Conservation (phyloP, 2,797 vertebrate genomes). For the Myioborus melanocephalus region DNA sequence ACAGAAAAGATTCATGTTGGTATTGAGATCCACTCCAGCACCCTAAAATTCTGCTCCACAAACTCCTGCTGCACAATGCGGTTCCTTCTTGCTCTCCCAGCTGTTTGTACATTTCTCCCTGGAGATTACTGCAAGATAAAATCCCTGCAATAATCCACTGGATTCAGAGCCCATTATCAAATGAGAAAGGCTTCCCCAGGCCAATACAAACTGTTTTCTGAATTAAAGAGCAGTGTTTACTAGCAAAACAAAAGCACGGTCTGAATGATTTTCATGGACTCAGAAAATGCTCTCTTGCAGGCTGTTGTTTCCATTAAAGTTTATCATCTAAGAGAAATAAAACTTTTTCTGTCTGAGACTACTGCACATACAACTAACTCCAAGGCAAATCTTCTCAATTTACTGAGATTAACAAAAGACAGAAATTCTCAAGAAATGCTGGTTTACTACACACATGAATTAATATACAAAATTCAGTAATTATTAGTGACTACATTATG, state of each 20-base stretch:
- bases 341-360: neutral
- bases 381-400: neutral
- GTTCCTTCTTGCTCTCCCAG: slow-evolving; percentile 70
- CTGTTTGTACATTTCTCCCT: slow-evolving; percentile 81
- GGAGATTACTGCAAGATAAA: slow-evolving; percentile 92
- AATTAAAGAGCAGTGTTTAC: slow-evolving; percentile 63
- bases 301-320: neutral
- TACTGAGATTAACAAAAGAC: neutral
- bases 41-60: slow-evolving; percentile 31
- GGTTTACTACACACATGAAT: neutral
- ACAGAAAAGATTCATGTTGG: slow-evolving; percentile 94
- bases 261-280: neutral
- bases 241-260: slow-evolving; percentile 31
- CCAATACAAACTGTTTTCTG: slow-evolving; percentile 65
- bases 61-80: slow-evolving; percentile 16
- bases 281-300: neutral
- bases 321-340: neutral
- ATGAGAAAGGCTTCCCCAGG: slow-evolving; percentile 67
- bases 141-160: slow-evolving; percentile 93
- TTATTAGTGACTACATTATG: neutral
- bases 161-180: slow-evolving; percentile 86
- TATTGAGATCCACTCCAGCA: neutral
- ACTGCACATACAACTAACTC: neutral
- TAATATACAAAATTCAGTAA: neutral
- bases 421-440: neutral